phyloP scores from a whole-genome alignment of 2,113 vertebrate genomes.

The Calypte anna region DNA sequence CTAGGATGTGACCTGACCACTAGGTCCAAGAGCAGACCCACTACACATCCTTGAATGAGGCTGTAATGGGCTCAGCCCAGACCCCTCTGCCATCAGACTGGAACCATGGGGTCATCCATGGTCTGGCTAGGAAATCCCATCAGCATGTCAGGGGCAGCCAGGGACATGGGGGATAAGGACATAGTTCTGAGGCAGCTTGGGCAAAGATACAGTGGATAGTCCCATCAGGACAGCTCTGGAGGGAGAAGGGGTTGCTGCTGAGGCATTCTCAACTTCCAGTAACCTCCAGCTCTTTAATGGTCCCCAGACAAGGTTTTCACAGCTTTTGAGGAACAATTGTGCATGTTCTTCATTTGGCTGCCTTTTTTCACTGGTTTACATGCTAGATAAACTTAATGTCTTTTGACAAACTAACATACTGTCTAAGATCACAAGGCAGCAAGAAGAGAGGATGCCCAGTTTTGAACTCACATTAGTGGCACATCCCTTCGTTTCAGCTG shows the following conservation, averaged over 20 bases:
- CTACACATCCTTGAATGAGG: rapidly evolving
- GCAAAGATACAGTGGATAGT: neutral
- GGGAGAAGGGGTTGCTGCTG: neutral
- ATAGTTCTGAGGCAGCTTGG: neutral
- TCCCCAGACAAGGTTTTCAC: neutral
- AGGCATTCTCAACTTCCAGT: neutral
- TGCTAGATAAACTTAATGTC: neutral
- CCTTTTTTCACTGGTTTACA: neutral
- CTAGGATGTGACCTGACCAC: too few species aligned
- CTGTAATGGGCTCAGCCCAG: neutral
- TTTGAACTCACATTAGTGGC: neutral
- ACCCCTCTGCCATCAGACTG: rapidly evolving
- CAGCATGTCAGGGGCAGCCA: neutral
- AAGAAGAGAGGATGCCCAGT: neutral
- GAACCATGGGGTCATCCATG: rapidly evolving
- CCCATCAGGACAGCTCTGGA: neutral
- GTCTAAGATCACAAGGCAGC: neutral
- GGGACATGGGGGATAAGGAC: too few species aligned
- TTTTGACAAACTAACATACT: neutral
- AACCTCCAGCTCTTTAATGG: rapidly evolving
- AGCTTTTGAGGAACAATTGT: neutral
- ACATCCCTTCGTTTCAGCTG: neutral
- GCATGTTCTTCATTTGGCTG: neutral
- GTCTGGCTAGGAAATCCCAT: neutral
- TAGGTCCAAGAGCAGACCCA: neutral